Base-by-base conservation (phyloP, 2,797 vertebrate genomes). In the Chanos chanos region DNA sequence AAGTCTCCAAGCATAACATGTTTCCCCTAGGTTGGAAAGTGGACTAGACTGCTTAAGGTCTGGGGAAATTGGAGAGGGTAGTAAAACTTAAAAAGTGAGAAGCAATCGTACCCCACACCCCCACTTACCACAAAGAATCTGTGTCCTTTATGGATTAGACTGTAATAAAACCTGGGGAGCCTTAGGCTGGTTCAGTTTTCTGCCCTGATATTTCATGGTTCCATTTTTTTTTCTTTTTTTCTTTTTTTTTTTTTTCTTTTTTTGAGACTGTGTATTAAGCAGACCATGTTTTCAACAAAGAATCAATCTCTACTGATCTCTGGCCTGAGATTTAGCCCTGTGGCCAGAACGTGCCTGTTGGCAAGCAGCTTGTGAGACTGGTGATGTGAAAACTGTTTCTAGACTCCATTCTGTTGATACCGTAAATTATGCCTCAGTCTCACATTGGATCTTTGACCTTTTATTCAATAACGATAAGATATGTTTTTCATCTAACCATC, bases 31-130 rank as follows among this genome's bases (percentile, higher is more conserved):
- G 68, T 50, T 61, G 48, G 58, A 66, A 52, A 63, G 61, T 16
- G 59, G 18, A 37, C 40, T 36, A 41, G 62, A 65, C 44, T 43
- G 60, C 34, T 54, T 45, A 59, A 53, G 61, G 58, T 43, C 25
- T 52, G 39, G 25, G 37, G 66, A 68, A 76, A 76, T 64, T 25
- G 19, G 67, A 76, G 70, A 74, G 34, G 47, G 47, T 21, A 52
- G 56, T 72, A 66, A 64, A 70, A 57, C 56, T 44, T 70, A 64
- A 72, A 75, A 75, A 70, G 66, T 75, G 70, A 70, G 64, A 72
- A 64, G 18, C 50, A 63, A 52, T 61, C 73, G 54, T 63, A 50
- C 47, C 55, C 54, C 39, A 58, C 41, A 64, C 43, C 51, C 51
- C 6, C 51, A 9, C 31, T 16, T n/a, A 37, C 60, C 60, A 70